These are phyloP conservation scores for Scrobipalpa atriplicella DNA, from an alignment of 2,888 invertebrate genomes.

Conservation along the genomic window DNA sequence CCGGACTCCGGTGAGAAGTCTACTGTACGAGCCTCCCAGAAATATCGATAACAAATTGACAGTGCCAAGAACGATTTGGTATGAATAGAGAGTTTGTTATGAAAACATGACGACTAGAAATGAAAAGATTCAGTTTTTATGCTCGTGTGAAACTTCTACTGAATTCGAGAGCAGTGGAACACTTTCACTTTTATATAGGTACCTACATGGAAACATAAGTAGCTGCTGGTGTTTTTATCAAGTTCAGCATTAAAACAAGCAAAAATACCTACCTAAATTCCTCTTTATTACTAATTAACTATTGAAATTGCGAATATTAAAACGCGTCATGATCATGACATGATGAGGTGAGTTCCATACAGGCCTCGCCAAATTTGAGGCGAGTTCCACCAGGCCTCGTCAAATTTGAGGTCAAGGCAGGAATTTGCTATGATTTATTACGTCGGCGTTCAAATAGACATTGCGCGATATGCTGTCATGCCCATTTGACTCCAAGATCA, in stretches of 20 bases:
- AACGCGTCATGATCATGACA: too few relatives aligned
- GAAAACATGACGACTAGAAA: not conserved
- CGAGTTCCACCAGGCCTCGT: not conserved
- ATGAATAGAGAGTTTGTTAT: not conserved
- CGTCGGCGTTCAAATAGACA: not conserved
- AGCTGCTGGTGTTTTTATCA: too few relatives aligned
- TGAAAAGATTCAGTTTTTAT: not conserved
- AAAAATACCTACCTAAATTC: too few relatives aligned
- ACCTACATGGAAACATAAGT: too few relatives aligned
- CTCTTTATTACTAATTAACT: too few relatives aligned
- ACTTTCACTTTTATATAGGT: too few relatives aligned
- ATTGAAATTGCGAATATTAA: too few relatives aligned
- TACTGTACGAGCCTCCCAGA: not conserved
- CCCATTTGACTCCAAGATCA: slow-evolving; percentile 32
- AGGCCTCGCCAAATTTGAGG: too few relatives aligned
- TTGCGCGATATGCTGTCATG: slow-evolving; percentile 30
- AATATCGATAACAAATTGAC: not conserved
- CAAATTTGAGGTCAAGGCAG: not conserved
- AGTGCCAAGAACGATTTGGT: slow-evolving; percentile 10
- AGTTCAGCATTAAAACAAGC: too few relatives aligned
- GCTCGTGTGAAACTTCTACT: not conserved
- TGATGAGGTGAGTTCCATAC: too few relatives aligned
- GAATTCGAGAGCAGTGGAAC: not conserved
- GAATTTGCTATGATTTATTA: slow-evolving; percentile 2
- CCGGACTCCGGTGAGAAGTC: too few relatives aligned